A percentile compares a stretch with the other conserved stretches of the same genome.
phyloP scores from a whole-genome alignment of 2,113 vertebrate genomes.

The Daboia siamensis region DNA sequence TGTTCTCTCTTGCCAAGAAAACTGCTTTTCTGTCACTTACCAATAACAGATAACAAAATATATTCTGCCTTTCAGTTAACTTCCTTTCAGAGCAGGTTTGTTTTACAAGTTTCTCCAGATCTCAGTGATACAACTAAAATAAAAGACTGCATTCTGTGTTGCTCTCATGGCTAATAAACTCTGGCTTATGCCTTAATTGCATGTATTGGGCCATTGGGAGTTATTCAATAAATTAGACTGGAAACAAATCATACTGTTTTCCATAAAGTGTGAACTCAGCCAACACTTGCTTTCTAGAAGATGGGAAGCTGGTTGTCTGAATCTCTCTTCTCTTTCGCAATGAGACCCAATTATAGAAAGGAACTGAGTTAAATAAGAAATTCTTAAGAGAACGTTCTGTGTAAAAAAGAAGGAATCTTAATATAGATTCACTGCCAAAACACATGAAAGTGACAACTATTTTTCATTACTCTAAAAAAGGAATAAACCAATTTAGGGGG shows the following conservation, averaged over 20 bases:
- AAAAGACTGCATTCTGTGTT: not conserved
- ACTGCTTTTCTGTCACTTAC: not conserved
- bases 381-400: not conserved
- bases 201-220: not conserved
- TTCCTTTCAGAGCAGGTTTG: not conserved
- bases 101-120: not conserved
- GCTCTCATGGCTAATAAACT: not conserved
- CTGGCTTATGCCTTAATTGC: not conserved
- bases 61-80: not conserved
- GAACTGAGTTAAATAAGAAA: not conserved
- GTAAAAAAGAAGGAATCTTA: not conserved
- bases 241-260: not conserved
- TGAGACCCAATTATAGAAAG: not conserved
- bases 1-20: not conserved
- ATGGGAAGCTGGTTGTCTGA: constrained; percentile 14
- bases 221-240: not conserved
- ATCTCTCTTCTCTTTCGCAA: not conserved
- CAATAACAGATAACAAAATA: not conserved
- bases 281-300: not conserved
- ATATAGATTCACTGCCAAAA: not conserved
- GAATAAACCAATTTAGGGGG: not conserved
- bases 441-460: not conserved
- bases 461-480: not conserved
- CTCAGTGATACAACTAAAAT: not conserved
- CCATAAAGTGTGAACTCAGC: not conserved